These are phyloP conservation scores for Toxonevra muliebris DNA, from an alignment of 2,888 invertebrate species.

Conservation along the genomic window DNA sequence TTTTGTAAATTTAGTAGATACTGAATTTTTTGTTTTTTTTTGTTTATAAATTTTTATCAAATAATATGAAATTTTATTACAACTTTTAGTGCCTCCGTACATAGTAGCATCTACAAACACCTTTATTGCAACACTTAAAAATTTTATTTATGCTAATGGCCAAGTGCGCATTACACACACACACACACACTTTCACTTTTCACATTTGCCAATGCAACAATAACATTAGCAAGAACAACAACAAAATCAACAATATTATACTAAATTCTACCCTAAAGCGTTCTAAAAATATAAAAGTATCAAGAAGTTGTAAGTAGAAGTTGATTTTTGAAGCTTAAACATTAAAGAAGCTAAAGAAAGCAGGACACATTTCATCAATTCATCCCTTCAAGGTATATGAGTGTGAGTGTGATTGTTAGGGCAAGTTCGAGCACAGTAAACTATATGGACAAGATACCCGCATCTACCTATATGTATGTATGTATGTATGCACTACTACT, in stretches of 20 bases:
- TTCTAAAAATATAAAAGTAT: constrained; percentile 51
- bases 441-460: neutral
- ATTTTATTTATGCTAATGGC: constrained; percentile 31
- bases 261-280: constrained; percentile 59
- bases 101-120: constrained; percentile 48
- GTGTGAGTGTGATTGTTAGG: neutral
- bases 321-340: constrained; percentile 42
- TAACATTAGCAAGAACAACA: neutral
- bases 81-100: neutral
- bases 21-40: too few relatives aligned
- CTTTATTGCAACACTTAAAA: constrained; percentile 51
- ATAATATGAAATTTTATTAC: neutral
- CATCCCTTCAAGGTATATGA: constrained; percentile 29
- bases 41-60: too few relatives aligned
- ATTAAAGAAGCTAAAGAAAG: constrained; percentile 40
- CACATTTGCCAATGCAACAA: neutral
- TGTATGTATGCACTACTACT: neutral
- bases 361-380: too few relatives aligned
- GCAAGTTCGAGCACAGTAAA: neutral
- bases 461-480: neutral
- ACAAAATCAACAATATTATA: constrained; percentile 42
- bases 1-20: too few relatives aligned
- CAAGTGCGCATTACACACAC: constrained; percentile 9
- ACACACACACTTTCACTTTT: constrained; percentile 10
- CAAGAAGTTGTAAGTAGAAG: neutral